phyloP scores from a whole-genome alignment of 2,888 invertebrate genomes.

The Nasonovia ribisnigri region DNA sequence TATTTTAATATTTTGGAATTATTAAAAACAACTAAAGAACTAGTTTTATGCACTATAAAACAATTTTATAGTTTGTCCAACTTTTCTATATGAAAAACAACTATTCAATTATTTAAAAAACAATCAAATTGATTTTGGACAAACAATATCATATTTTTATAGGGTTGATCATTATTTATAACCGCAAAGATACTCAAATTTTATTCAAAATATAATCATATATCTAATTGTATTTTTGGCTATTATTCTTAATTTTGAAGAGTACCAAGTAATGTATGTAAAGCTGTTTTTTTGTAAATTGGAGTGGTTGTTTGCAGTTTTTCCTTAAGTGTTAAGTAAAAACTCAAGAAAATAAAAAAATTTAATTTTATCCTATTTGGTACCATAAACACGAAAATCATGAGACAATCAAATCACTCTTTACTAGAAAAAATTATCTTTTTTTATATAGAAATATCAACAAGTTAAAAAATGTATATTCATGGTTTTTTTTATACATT shows the following conservation, averaged over 20 bases:
- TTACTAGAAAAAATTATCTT: background rate
- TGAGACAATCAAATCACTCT: background rate
- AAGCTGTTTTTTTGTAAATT: background rate
- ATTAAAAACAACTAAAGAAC: background rate
- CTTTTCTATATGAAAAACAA: background rate
- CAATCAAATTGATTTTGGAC: background rate
- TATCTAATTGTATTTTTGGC: background rate
- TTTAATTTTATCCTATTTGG: background rate
- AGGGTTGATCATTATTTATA: background rate
- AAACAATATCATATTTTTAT: background rate
- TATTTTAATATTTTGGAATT: background rate
- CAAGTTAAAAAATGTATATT: background rate
- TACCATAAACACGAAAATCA: background rate
- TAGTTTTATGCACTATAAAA: background rate
- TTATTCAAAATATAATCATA: background rate
- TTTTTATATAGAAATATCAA: background rate
- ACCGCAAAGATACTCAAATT: background rate
- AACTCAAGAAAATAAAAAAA: background rate
- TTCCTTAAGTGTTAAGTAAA: background rate
- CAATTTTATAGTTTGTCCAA: background rate
- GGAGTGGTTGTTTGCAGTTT: background rate
- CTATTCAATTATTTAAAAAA: background rate
- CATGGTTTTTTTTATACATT: background rate
- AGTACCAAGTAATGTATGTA: background rate
- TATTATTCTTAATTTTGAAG: background rate